These are phyloP conservation scores for Euclidia mi DNA, from an alignment of 2,888 invertebrate species.

Conservation along the genomic window DNA sequence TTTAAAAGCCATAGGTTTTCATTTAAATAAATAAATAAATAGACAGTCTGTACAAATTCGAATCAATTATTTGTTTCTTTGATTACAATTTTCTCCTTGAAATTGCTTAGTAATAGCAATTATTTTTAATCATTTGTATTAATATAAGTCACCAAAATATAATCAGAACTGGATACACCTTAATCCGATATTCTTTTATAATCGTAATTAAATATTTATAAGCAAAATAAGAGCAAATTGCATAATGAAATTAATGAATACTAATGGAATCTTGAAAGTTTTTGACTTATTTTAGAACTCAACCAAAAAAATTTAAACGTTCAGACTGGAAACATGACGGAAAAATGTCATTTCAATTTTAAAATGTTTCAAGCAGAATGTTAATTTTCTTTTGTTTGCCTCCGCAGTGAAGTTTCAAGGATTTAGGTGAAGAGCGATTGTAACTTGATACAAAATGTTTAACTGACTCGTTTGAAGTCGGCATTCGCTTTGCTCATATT, in stretches of 20 bases:
- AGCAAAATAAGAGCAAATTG: conserved; percentile 14
- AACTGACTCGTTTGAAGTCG: conserved; percentile 9
- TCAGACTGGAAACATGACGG: conserved; percentile 17
- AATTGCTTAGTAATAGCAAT: no score
- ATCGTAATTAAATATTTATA: not conserved
- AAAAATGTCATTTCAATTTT: conserved; percentile 36
- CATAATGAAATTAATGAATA: conserved; percentile 40
- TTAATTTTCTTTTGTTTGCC: conserved; percentile 34
- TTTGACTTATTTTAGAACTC: conserved; percentile 37
- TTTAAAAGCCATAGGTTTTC: no score
- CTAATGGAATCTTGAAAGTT: conserved; percentile 42
- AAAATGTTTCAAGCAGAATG: conserved; percentile 31
- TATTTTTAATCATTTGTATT: no score
- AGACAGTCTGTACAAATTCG: no score
- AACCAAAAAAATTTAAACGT: conserved; percentile 23
- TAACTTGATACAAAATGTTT: conserved; percentile 21
- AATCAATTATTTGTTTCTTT: no score
- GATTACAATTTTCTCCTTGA: no score
- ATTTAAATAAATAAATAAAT: no score
- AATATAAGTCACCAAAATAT: not conserved
- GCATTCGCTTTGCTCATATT: conserved; percentile 15
- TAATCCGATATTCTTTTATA: no score
- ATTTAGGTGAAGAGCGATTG: conserved; percentile 21
- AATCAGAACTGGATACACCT: not conserved
- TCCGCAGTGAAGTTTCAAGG: conserved; percentile 16